Evolutionary conservation across 2,888 invertebrate species (phyloP).

Genomic region (Alviniconcha strummeri): DNA sequence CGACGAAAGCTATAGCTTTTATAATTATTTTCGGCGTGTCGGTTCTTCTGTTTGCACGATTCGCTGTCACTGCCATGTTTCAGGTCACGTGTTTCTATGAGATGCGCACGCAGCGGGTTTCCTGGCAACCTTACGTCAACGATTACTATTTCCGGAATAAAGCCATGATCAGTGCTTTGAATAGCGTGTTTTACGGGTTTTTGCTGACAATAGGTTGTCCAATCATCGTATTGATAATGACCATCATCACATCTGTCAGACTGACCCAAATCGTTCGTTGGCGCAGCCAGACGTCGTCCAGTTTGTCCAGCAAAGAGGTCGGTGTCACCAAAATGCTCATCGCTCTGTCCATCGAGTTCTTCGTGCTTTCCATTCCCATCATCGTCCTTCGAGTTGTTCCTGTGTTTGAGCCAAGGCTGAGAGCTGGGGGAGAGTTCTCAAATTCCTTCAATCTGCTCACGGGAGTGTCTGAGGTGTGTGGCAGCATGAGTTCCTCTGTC

Average conservation of each 20-base stretch:
- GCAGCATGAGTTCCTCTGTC: not conserved
- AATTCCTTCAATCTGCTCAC: not conserved
- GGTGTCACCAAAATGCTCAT: slow-evolving; percentile 10
- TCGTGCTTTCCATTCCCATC: not conserved
- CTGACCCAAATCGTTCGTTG: not conserved
- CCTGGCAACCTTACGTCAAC: not conserved
- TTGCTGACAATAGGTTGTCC: not conserved
- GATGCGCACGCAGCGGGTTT: not conserved
- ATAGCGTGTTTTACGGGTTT: not conserved
- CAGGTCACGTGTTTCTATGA: not conserved
- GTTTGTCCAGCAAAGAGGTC: too few relatives aligned
- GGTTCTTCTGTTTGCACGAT: not conserved
- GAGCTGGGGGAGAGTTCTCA: not conserved
- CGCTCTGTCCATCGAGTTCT: not conserved
- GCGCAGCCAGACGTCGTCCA: not conserved
- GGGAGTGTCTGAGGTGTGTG: not conserved
- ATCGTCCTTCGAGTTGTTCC: not conserved
- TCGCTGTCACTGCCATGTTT: not conserved
- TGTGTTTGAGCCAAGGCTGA: not conserved
- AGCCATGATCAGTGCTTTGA: not conserved
- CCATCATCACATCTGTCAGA: not conserved
- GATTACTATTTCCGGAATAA: not conserved
- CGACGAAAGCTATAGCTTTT: not conserved
- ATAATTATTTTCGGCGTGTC: not conserved
- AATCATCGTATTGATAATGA: not conserved